A percentile compares a stretch with the other conserved stretches of the same genome.
Conservation (phyloP, 2,888 invertebrate species). For the Gymnoscelis rufifasciata region DNA sequence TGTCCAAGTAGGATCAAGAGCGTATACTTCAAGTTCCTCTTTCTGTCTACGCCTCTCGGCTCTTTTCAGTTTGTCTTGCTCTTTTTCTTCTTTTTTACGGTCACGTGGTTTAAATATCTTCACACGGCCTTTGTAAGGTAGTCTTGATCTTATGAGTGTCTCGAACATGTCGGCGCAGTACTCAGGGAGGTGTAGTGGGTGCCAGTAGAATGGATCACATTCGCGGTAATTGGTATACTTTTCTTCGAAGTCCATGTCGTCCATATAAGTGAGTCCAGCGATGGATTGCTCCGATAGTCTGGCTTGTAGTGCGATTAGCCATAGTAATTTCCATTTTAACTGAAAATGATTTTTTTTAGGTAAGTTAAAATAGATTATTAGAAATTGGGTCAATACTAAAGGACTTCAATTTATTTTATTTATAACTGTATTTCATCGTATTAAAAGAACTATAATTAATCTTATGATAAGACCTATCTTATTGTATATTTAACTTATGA, state of each 20-base stretch:
- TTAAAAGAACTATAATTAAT: too few species aligned
- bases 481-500: too few species aligned
- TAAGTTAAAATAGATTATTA: too few species aligned
- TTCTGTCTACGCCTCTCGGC: not conserved
- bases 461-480: too few species aligned
- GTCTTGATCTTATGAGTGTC: conserved; percentile 43
- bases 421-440: too few species aligned
- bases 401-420: too few species aligned
- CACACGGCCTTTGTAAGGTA: conserved; percentile 35
- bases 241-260: conserved; percentile 56
- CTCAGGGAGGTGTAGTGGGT: conserved; percentile 62
- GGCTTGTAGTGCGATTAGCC: conserved; percentile 23
- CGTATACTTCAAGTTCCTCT: not conserved
- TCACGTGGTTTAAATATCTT: conserved; percentile 29
- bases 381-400: too few species aligned
- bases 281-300: conserved; percentile 44
- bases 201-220: conserved; percentile 64
- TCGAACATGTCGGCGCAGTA: conserved; percentile 53
- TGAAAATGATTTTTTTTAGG: conserved; percentile 20
- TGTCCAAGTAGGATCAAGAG: not conserved
- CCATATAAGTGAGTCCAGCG: conserved; percentile 61
- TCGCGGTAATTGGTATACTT: conserved; percentile 53
- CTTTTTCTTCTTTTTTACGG: not conserved
- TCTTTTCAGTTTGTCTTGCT: not conserved
- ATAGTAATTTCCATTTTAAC: conserved; percentile 29